Evolutionary conservation across 2,888 invertebrate genomes (phyloP).

Genomic region (Trisateles emortualis): DNA sequence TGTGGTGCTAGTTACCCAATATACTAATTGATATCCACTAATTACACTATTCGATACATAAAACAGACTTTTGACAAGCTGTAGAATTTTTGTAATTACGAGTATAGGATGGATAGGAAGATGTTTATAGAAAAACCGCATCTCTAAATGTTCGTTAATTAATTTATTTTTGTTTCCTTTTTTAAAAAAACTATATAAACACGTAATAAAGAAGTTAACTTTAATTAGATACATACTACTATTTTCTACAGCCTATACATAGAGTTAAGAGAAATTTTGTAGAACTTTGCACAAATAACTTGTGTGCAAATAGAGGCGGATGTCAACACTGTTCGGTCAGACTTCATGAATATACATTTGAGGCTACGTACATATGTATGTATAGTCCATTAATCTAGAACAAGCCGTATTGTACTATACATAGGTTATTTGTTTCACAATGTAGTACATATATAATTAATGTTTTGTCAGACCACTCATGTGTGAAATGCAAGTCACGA

Average conservation of each 20-base stretch:
- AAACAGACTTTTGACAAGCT: too few relatives aligned
- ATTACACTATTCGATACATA: too few relatives aligned
- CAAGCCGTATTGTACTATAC: constrained; percentile 1
- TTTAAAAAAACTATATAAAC: too few relatives aligned
- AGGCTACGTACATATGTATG: constrained; percentile 1
- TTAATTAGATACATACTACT: too few relatives aligned
- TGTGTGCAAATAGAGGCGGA: constrained; percentile 20
- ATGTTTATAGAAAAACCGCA: too few relatives aligned
- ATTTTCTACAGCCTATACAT: not conserved
- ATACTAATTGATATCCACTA: too few relatives aligned
- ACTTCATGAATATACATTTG: constrained; percentile 17
- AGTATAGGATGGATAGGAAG: too few relatives aligned
- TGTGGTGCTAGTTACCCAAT: too few relatives aligned
- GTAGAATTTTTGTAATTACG: too few relatives aligned
- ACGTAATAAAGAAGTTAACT: too few relatives aligned
- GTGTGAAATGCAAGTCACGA: constrained; percentile 41
- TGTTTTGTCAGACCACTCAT: constrained; percentile 31
- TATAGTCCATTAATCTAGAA: constrained; percentile 11
- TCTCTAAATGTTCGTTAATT: too few relatives aligned
- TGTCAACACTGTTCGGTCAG: constrained; percentile 23
- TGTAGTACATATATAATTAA: constrained; percentile 23
- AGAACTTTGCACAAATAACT: constrained; percentile 33
- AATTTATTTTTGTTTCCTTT: too few relatives aligned
- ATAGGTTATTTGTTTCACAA: not conserved
- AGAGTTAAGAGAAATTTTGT: constrained; percentile 18